phyloP scores from a whole-genome alignment of 2,113 vertebrate species.

The Danionella cerebrum region DNA sequence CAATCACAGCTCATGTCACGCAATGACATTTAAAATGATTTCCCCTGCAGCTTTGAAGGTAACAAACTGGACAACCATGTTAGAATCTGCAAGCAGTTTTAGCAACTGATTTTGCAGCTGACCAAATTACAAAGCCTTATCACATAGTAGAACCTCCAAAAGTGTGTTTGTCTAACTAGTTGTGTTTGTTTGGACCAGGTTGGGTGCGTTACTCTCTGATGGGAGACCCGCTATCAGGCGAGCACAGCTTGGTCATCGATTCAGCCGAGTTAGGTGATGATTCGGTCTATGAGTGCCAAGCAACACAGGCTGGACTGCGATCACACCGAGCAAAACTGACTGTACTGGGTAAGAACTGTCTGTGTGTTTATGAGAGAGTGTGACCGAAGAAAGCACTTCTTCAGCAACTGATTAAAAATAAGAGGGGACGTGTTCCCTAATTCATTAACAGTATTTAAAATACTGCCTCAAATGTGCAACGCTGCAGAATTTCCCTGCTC shows the following conservation, averaged over 20 bases:
- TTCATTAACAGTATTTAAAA: slow-evolving; percentile 38
- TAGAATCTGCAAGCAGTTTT: no score
- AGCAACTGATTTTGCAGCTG: not conserved
- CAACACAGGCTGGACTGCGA: slow-evolving; percentile 78
- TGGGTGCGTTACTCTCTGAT: slow-evolving; percentile 84
- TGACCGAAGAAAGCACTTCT: not conserved
- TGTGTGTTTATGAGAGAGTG: slow-evolving; percentile 2
- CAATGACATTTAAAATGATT: slow-evolving; percentile 61
- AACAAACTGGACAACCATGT: not conserved
- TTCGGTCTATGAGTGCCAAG: slow-evolving; percentile 84
- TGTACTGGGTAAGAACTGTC: slow-evolving; percentile 70
- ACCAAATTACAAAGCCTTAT: no score
- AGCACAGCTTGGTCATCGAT: slow-evolving; percentile 82
- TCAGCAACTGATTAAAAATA: slow-evolving; percentile 18
- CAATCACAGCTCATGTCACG: slow-evolving; percentile 58
- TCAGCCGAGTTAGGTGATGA: slow-evolving; percentile 77
- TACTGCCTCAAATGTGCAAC: slow-evolving; percentile 30
- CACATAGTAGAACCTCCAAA: no score
- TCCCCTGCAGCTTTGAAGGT: slow-evolving; percentile 1
- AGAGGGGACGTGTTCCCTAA: slow-evolving; percentile 26
- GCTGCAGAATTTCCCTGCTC: slow-evolving; percentile 32
- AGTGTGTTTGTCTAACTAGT: slow-evolving; percentile 42
- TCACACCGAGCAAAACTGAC: slow-evolving; percentile 79
- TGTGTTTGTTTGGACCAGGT: slow-evolving; percentile 58
- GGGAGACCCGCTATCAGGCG: slow-evolving; percentile 72